These are phyloP conservation scores for Xerus inauris DNA, from an alignment of 2,113 vertebrate species.

Conservation along the genomic window DNA sequence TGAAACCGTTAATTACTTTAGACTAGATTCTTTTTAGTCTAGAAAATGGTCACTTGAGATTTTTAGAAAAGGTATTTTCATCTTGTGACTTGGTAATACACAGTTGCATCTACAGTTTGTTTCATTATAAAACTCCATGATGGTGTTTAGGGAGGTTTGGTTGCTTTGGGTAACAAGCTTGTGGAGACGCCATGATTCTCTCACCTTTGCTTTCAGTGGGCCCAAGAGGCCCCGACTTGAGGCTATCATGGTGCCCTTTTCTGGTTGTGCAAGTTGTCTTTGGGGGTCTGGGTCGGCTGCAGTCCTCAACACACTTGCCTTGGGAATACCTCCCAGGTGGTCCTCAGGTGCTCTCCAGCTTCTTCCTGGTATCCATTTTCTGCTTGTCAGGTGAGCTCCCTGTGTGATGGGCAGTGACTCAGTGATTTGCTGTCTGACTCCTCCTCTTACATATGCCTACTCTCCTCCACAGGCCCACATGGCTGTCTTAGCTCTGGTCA, in stretches of 20 bases:
- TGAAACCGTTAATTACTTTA: neutral
- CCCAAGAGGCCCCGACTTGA: neutral
- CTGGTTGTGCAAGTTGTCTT: neutral
- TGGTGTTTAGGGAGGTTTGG: neutral
- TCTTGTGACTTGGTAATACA: neutral
- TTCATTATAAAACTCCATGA: neutral
- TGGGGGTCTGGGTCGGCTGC: neutral
- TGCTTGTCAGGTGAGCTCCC: neutral
- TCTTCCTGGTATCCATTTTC: neutral
- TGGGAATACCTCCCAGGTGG: rapidly evolving
- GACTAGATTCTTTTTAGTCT: neutral
- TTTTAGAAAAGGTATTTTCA: neutral
- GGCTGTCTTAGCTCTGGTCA: neutral
- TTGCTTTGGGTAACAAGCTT: neutral
- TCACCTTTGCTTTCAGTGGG: rapidly evolving
- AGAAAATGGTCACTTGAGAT: neutral
- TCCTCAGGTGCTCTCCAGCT: neutral
- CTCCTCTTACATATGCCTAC: rapidly evolving
- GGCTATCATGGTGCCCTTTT: neutral
- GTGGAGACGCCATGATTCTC: neutral
- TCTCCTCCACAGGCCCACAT: rapidly evolving
- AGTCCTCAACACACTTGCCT: neutral
- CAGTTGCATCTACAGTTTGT: neutral
- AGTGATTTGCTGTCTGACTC: neutral
- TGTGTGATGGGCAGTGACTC: neutral